Conservation (phyloP, 64 coral and sea anemone species). For the Catalaphyllia jardinei region DNA sequence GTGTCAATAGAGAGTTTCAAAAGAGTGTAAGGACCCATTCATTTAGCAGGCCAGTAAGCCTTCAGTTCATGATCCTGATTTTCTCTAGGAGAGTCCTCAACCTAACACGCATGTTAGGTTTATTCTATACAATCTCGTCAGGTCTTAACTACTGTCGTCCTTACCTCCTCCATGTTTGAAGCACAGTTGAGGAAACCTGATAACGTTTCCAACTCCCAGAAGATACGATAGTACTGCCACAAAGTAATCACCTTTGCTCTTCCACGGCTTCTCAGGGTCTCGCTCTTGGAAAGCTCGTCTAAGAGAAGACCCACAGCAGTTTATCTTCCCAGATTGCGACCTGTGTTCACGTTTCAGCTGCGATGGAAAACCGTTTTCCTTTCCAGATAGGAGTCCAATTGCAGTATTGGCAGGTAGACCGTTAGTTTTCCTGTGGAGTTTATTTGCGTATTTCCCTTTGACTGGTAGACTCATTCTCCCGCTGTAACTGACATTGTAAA, state of each 20-base stretch:
- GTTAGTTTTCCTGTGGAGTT: background rate
- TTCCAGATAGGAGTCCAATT: background rate
- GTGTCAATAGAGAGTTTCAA: no score
- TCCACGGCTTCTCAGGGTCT: conserved; percentile 57
- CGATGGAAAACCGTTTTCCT: background rate
- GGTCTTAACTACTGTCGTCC: background rate
- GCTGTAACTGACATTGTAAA: background rate
- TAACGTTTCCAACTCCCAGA: conserved; percentile 80
- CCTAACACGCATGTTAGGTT: no score
- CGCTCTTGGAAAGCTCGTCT: background rate
- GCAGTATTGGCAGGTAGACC: background rate
- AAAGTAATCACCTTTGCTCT: conserved; percentile 61
- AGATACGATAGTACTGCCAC: conserved; percentile 62
- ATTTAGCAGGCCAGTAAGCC: no score
- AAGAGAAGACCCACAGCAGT: conserved; percentile 8
- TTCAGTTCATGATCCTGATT: no score
- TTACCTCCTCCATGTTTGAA: conserved; percentile 88
- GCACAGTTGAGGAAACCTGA: conserved; percentile 77
- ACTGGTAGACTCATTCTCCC: conserved; percentile 37
- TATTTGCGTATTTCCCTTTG: conserved; percentile 42
- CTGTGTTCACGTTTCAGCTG: background rate
- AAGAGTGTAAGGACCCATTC: no score
- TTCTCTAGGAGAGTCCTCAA: no score
- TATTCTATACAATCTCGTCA: no score
- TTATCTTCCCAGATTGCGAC: background rate